A percentile compares a stretch with the other conserved stretches of the same genome.
Conservation (phyloP, 1,140 invertebrate genomes). For the Belonocnema kinseyi region DNA sequence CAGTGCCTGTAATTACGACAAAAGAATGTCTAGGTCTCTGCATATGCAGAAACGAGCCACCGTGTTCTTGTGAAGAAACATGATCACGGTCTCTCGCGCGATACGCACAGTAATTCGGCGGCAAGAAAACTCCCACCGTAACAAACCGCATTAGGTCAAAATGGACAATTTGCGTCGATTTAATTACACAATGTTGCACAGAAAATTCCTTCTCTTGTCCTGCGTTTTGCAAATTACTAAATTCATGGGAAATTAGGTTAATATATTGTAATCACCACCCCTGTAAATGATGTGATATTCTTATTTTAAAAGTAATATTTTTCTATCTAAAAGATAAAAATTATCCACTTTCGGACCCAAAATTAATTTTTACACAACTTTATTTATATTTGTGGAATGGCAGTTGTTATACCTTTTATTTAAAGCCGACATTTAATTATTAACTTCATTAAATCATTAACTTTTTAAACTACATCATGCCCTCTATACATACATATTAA, state of each 20-base stretch:
- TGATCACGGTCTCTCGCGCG: not conserved
- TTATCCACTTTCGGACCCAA: too few relatives aligned
- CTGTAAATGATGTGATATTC: not conserved
- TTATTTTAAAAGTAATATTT: not conserved
- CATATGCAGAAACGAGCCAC: not conserved
- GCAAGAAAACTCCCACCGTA: slow-evolving; percentile 10
- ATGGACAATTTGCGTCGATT: slow-evolving; percentile 16
- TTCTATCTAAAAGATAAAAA: not conserved
- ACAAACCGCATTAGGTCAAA: slow-evolving; percentile 11
- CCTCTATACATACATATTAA: too few relatives aligned
- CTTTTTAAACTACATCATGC: too few relatives aligned
- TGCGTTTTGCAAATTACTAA: not conserved
- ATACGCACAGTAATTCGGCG: slow-evolving; percentile 5
- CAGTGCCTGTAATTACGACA: slow-evolving; percentile 40
- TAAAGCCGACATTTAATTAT: too few relatives aligned
- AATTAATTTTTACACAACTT: too few relatives aligned
- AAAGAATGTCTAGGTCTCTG: slow-evolving; percentile 33
- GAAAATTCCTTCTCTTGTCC: slow-evolving; percentile 13
- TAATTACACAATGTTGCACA: slow-evolving; percentile 8
- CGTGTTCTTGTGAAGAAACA: slow-evolving; percentile 9
- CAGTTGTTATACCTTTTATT: too few relatives aligned
- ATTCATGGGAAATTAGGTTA: not conserved
- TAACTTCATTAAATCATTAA: too few relatives aligned
- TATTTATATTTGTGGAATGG: too few relatives aligned
- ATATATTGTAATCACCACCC: not conserved